A percentile compares a stretch with the other conserved stretches of the same genome.
These are phyloP conservation scores for Eucera pruinosa DNA, from an alignment of 2,888 invertebrate species.

Conservation along the genomic window DNA sequence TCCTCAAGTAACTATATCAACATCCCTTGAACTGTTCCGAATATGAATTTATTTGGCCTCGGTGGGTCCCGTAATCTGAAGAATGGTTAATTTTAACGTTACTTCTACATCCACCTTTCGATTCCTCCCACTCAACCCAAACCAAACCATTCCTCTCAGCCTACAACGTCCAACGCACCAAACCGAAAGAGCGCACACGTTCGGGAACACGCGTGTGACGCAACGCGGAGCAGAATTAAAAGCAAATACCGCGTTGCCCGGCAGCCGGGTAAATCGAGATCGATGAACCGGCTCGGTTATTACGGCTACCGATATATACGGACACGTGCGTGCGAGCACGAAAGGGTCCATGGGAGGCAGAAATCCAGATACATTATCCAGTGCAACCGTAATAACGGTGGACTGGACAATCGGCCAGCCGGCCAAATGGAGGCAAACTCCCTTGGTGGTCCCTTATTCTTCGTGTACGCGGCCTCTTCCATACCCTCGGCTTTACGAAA, in stretches of 20 bases:
- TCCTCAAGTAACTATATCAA: too few species aligned
- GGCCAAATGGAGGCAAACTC: conserved; percentile 65
- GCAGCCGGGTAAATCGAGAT: conserved; percentile 47
- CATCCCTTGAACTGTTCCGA: too few species aligned
- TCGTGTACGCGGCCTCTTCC: conserved; percentile 52
- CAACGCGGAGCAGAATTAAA: conserved; percentile 26
- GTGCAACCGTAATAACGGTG: conserved; percentile 62
- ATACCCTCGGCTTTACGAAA: conserved; percentile 50
- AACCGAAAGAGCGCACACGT: not conserved
- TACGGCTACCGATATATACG: conserved; percentile 33
- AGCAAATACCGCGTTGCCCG: conserved; percentile 28
- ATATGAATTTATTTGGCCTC: too few species aligned
- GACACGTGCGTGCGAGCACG: conserved; percentile 10
- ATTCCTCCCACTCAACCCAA: too few species aligned
- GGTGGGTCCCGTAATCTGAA: too few species aligned
- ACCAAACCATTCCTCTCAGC: too few species aligned
- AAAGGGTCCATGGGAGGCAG: conserved; percentile 57
- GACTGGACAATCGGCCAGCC: conserved; percentile 57
- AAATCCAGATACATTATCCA: conserved; percentile 71
- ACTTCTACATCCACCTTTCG: too few species aligned
- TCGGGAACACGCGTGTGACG: not conserved
- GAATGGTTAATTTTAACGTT: too few species aligned
- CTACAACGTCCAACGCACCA: too few species aligned
- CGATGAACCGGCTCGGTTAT: conserved; percentile 33
- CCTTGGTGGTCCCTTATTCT: conserved; percentile 67